Percentiles rank a stretch among this genome's conserved stretches.
These are phyloP conservation scores for Salmo trutta DNA, from an alignment of 2,797 vertebrate species.

Conservation along the genomic window DNA sequence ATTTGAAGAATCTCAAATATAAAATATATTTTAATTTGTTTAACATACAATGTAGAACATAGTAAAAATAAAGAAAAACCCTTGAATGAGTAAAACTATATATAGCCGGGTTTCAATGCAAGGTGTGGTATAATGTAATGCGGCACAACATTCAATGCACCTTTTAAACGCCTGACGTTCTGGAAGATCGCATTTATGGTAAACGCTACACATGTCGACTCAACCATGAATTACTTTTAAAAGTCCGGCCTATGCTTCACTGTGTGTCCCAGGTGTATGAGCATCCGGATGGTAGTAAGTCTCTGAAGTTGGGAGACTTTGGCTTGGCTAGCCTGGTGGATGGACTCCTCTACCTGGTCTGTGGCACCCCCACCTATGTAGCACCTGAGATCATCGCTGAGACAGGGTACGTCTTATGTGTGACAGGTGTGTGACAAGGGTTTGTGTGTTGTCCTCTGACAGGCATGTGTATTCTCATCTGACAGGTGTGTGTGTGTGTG, in stretches of 20 bases:
- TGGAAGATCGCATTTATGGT: background rate
- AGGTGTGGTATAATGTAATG: background rate
- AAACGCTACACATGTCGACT: background rate
- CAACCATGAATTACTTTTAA: background rate
- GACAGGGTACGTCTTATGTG: constrained; percentile 82
- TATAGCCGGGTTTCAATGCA: background rate
- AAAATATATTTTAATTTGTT: too few species aligned
- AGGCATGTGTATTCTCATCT: constrained; percentile 3
- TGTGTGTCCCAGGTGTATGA: constrained; percentile 85
- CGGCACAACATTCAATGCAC: background rate
- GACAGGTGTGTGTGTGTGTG: constrained; percentile 3
- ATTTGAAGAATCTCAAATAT: too few species aligned
- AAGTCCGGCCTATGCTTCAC: background rate
- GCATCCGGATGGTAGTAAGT: constrained; percentile 92
- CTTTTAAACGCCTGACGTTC: background rate
- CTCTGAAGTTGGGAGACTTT: constrained; percentile 94
- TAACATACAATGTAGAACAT: too few species aligned
- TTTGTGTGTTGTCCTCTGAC: background rate
- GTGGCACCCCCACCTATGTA: constrained; percentile 97
- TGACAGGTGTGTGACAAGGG: background rate
- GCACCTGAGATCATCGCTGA: constrained; percentile 96
- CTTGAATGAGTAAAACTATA: too few species aligned
- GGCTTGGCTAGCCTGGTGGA: constrained; percentile 92
- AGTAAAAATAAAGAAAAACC: too few species aligned
- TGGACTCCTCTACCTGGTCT: constrained; percentile 91